A percentile compares a stretch with the other conserved stretches of the same genome.
Conservation (phyloP, 2,113 vertebrate genomes). For the Prolemur simus region DNA sequence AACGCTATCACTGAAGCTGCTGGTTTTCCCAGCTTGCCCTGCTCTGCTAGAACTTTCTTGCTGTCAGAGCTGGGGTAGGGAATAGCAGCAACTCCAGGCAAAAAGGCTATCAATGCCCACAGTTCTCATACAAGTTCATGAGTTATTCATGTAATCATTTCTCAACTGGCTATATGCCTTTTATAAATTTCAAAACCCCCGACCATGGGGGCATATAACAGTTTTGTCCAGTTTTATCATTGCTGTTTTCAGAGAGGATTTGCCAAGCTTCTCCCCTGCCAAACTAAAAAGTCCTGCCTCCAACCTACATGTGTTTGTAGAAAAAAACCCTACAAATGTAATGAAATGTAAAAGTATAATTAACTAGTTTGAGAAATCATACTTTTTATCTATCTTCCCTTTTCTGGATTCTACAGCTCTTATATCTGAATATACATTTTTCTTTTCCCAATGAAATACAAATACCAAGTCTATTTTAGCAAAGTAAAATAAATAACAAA, state of each 20-base stretch:
- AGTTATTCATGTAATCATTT: not conserved
- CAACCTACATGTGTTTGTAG: not conserved
- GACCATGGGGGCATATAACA: not conserved
- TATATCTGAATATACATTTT: not conserved
- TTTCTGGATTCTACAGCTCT: not conserved
- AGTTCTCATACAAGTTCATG: not conserved
- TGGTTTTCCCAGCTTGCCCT: not conserved
- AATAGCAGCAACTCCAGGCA: not conserved
- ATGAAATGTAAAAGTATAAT: not conserved
- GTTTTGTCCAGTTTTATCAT: not conserved
- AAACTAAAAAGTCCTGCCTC: not conserved
- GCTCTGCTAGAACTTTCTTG: not conserved
- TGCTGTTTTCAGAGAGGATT: not conserved
- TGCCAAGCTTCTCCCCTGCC: not conserved
- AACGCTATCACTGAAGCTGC: not conserved
- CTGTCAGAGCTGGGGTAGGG: not conserved
- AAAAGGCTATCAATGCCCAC: not conserved
- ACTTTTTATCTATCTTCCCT: not conserved
- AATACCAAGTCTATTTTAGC: conserved; percentile 22
- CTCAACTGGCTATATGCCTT: not conserved
- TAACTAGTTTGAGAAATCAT: not conserved
- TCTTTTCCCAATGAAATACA: conserved; percentile 21
- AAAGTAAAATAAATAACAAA: conserved; percentile 33
- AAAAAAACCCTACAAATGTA: not conserved
- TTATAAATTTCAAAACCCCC: not conserved